Conservation (phyloP, 2,113 vertebrate species). For the Pluvianellus socialis region DNA sequence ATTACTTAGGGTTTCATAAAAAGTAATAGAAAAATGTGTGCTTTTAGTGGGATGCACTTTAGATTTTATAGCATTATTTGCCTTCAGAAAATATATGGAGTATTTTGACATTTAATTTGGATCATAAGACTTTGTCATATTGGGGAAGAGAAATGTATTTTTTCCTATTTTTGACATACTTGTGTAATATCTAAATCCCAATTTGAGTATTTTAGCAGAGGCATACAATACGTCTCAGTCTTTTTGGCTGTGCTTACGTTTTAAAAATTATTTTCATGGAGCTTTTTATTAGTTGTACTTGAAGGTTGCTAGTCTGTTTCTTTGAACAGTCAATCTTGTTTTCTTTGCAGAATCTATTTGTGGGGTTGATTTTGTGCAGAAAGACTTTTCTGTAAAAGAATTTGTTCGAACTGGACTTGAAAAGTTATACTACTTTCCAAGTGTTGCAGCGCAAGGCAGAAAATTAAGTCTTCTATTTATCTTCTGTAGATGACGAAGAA, state of each 20-base stretch:
- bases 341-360: background rate
- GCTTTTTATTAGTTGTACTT: background rate
- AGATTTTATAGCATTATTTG: background rate
- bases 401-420: background rate
- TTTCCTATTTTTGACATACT: background rate
- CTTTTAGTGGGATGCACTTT: background rate
- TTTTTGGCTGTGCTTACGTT: background rate
- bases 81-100: background rate
- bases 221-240: rapidly evolving
- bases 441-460: background rate
- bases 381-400: background rate
- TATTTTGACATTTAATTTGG: background rate
- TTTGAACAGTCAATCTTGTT: background rate
- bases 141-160: background rate
- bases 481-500: slow-evolving; percentile 95
- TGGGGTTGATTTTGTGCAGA: background rate
- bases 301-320: background rate
- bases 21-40: background rate
- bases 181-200: background rate
- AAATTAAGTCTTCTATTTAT: background rate
- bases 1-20: background rate
- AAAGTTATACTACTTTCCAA: background rate
- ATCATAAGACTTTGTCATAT: background rate
- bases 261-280: background rate
- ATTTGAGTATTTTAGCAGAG: background rate